Percentiles rank a stretch among this genome's conserved stretches.
Evolutionary conservation across 2,888 invertebrate species (phyloP).

Genomic region (Rotaria magnacalcarata): DNA sequence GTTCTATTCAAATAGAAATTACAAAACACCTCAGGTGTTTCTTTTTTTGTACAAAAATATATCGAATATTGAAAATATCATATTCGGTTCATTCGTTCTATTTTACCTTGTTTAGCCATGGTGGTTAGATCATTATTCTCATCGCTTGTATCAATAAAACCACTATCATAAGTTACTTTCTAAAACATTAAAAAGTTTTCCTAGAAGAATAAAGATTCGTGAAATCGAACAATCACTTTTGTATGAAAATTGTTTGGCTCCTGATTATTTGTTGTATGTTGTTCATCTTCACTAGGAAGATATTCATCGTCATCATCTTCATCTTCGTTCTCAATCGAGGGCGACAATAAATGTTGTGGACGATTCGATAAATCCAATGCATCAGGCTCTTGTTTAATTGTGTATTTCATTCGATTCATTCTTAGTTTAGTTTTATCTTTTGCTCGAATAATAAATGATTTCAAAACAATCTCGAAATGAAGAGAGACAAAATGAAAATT

Average conservation of each 20-base stretch:
- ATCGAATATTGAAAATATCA: too few relatives aligned
- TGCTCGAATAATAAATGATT: neutral
- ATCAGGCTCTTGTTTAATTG: neutral
- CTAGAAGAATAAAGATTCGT: too few relatives aligned
- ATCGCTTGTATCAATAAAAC: conserved; percentile 26
- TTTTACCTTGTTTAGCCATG: neutral
- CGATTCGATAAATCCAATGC: conserved; percentile 5
- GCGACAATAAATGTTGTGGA: neutral
- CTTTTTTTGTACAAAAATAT: neutral
- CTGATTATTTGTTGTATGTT: neutral
- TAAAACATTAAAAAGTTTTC: neutral
- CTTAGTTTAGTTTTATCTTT: too few relatives aligned
- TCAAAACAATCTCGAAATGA: neutral
- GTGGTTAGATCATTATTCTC: neutral
- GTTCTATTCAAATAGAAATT: neutral
- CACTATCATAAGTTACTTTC: conserved; percentile 33
- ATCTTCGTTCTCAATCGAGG: neutral
- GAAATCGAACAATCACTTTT: neutral
- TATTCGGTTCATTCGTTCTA: neutral
- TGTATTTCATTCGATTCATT: conserved; percentile 23
- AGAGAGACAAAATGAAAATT: neutral
- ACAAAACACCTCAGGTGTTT: neutral
- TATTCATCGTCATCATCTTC: neutral
- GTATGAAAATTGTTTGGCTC: neutral
- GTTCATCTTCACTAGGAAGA: conserved; percentile 8